Evolutionary conservation across 64 coral and sea anemone genomes (phyloP), one percentile per base, ranked within the genome.

Genomic region (Trachythela sp.): DNA sequence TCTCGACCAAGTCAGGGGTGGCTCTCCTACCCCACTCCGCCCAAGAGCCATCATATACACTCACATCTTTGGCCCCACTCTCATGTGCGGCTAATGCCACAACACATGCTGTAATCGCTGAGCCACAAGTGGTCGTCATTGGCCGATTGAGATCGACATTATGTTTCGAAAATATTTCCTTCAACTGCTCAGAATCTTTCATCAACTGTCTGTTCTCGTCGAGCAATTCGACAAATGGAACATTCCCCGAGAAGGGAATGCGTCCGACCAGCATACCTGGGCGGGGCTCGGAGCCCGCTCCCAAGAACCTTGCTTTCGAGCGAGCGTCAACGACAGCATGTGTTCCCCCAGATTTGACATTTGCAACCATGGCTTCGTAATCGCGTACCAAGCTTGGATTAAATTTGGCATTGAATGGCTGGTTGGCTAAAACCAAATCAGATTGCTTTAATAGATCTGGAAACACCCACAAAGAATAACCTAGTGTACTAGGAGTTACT

Each of bases 31-130:
- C 88, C 88, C 88, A 90, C 34, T 90, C 88, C 9, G 45, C 48
- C 88, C 88, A 90, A 6, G 75, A 84, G 0, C 88, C 88, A 32
- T 90, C 88, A 10, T 90, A 90, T 2, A 90, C 45, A 33, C 71
- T 83, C 1, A 39, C 43, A 14, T 54, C 48, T 18, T 56, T 30
- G 45, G 20, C 9, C 39, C 88, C 88, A 48, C 48, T 13, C 76
- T 18, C 32, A n/a, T 84, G 48, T 7, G 83, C 71, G 10, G 43
- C 88, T 4, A 90, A 38, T 17, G 75, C 48, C 31, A 90, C 45
- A 0, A 84, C 8, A 1, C 24, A 48, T 0, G 88, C 88, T 32
- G 88, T 90, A 36, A 90, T 48, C 34, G 72, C 88, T 1, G 88
- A 90, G 48, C 88, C 88, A 70, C 88, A 90, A 24, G 48, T 84